Evolutionary conservation across 2,797 vertebrate species (phyloP).

Genomic region (Parauchenoglanis punctatus): DNA sequence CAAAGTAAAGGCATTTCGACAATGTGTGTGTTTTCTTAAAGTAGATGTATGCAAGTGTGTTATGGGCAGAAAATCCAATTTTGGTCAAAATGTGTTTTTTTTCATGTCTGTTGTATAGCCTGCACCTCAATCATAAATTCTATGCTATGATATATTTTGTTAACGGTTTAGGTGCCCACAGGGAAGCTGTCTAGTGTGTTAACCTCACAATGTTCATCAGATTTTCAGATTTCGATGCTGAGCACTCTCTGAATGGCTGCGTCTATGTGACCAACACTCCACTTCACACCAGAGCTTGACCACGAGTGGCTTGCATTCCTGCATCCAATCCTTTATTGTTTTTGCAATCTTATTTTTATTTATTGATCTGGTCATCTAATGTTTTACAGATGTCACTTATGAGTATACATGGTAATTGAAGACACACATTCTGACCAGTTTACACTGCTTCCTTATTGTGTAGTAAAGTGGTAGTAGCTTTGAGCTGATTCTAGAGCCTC

Average conservation of each 20-base stretch:
- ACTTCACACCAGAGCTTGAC: constrained; percentile 55
- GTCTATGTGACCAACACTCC: constrained; percentile 50
- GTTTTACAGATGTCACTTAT: background rate
- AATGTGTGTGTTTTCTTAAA: background rate
- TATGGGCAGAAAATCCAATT: background rate
- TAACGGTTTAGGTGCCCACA: background rate
- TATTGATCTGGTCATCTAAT: constrained; percentile 28
- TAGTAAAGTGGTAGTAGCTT: background rate
- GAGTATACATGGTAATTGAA: constrained; percentile 8
- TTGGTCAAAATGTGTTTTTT: background rate
- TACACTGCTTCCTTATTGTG: background rate
- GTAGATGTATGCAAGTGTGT: background rate
- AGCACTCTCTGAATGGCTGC: constrained; percentile 52
- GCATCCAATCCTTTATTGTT: constrained; percentile 8
- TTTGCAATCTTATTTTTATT: constrained; percentile 8
- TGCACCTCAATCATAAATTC: background rate
- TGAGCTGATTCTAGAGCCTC: constrained; percentile 2
- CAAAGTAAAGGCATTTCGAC: background rate
- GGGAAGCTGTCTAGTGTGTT: constrained; percentile 37
- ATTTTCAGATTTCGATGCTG: constrained; percentile 53
- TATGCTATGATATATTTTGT: background rate
- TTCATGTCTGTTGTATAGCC: background rate
- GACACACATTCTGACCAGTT: background rate
- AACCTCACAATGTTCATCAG: constrained; percentile 48
- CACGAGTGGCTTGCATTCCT: constrained; percentile 25